Conservation (phyloP, 2,113 vertebrate genomes). For the Dipodomys stephensi region DNA sequence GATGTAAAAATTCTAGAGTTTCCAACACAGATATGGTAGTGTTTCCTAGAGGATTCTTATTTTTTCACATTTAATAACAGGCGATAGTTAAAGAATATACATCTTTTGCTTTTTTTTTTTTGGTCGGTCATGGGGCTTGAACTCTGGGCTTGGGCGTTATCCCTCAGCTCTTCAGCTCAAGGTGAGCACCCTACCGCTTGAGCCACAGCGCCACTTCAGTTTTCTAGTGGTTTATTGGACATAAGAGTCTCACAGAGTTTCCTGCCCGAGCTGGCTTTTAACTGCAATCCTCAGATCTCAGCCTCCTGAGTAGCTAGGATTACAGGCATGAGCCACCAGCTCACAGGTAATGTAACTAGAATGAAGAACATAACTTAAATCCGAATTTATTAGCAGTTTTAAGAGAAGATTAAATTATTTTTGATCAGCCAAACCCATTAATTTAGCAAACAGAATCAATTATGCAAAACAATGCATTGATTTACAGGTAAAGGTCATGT, state of each 20-base stretch:
- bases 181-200: too few relatives aligned
- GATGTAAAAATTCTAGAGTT: neutral
- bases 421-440: slow-evolving; percentile 53
- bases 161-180: too few relatives aligned
- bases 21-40: neutral
- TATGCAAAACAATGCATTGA: slow-evolving; percentile 56
- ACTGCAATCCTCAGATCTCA: too few relatives aligned
- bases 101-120: slow-evolving; percentile 54
- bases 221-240: too few relatives aligned
- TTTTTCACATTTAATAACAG: slow-evolving; percentile 46
- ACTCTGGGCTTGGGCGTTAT: too few relatives aligned
- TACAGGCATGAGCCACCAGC: too few relatives aligned
- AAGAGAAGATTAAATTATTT: slow-evolving; percentile 67
- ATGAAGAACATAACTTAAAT: slow-evolving; percentile 41
- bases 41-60: slow-evolving; percentile 46
- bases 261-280: too few relatives aligned
- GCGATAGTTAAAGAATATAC: neutral
- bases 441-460: slow-evolving; percentile 58
- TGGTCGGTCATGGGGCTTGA: too few relatives aligned
- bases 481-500: slow-evolving; percentile 1
- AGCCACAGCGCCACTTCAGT: too few relatives aligned
- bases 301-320: too few relatives aligned
- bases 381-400: slow-evolving; percentile 63
- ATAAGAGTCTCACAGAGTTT: too few relatives aligned
- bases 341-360: slow-evolving; percentile 55